Base-by-base conservation (phyloP, 2,888 invertebrate species). In the Druceiella hillmani region DNA sequence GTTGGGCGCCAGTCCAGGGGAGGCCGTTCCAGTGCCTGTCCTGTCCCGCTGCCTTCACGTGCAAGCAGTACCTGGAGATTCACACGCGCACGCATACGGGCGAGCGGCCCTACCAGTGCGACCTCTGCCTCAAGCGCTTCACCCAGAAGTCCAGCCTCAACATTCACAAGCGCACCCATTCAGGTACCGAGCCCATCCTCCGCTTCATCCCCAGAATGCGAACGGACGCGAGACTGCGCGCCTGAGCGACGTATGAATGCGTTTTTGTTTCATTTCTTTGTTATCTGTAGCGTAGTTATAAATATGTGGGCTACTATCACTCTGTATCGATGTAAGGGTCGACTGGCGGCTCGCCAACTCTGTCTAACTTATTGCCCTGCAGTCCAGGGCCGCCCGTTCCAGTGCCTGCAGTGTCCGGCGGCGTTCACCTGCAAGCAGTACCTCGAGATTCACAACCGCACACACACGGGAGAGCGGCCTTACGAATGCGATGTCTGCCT, bases 81-180 rank as follows among this genome's bases (percentile, higher is more conserved):
- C 79, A 79, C 65, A 76, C 75, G 70, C 66, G 78, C 58, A 76
- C 76, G 35, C 78, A 78, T 66, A 68, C 67, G 59, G 68, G 68
- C 59, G 68, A 72, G 66, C 71, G 74, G 41, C 74, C 74, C 41
- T 75, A 74, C 65, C 71, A 84, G 64, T 86, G 85, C 65, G 82
- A 82, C 65, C 73, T 82, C 58, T 86, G 86, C 65, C 74, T 80
- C 57, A 86, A 86, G 69, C 76, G 83, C 58, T 87, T 86, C 70
- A 84, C 85, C 46, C 86, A 87, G 70, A 86, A 86, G 64, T 84
- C 84, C 58, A 85, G 84, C 62, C 74, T 87, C 54, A 86, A 85
- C 69, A 85, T 84, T 50, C 86, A 86, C 73, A 84, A 83, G 61
- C 76, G 85, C 57, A 82, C 83, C 50, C 86, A 86, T 62, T 83